phyloP scores from a whole-genome alignment of 2,113 vertebrate species.

The Nesogale talazaci region DNA sequence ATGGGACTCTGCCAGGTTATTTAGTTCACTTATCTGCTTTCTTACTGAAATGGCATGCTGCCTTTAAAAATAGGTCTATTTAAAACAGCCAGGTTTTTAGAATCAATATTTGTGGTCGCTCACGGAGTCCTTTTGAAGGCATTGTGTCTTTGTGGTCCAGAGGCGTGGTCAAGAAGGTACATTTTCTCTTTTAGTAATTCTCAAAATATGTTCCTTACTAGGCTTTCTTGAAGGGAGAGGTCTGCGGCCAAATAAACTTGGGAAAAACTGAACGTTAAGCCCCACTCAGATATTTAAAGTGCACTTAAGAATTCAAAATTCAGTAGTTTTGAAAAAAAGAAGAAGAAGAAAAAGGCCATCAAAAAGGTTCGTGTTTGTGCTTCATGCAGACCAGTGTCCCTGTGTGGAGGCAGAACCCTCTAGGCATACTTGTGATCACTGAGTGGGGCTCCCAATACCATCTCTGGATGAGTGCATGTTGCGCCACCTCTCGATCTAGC shows the following conservation, averaged over 20 bases:
- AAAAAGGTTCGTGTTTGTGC: background rate
- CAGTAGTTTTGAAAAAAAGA: conserved; percentile 32
- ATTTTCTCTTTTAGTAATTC: conserved; percentile 19
- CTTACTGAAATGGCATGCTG: conserved; percentile 20
- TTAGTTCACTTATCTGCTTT: conserved; percentile 40
- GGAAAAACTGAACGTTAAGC: background rate
- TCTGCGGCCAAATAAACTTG: conserved; percentile 43
- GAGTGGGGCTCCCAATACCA: background rate
- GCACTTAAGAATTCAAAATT: conserved; percentile 41
- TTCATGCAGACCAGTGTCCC: background rate
- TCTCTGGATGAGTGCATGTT: background rate
- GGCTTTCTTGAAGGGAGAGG: conserved; percentile 28
- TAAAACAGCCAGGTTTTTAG: conserved; percentile 38
- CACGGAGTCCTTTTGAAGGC: conserved; percentile 46
- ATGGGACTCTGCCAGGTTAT: background rate
- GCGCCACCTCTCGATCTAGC: background rate
- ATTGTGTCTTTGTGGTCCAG: conserved; percentile 20
- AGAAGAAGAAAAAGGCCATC: background rate
- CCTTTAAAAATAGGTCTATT: conserved; percentile 27
- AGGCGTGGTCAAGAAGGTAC: conserved; percentile 5
- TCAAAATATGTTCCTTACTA: conserved; percentile 7
- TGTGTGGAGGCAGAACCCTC: background rate
- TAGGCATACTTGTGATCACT: background rate
- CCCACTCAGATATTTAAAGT: conserved; percentile 30
- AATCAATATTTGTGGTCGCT: conserved; percentile 35